phyloP scores from a whole-genome alignment of 2,888 invertebrate genomes.

The Baronia brevicornis region DNA sequence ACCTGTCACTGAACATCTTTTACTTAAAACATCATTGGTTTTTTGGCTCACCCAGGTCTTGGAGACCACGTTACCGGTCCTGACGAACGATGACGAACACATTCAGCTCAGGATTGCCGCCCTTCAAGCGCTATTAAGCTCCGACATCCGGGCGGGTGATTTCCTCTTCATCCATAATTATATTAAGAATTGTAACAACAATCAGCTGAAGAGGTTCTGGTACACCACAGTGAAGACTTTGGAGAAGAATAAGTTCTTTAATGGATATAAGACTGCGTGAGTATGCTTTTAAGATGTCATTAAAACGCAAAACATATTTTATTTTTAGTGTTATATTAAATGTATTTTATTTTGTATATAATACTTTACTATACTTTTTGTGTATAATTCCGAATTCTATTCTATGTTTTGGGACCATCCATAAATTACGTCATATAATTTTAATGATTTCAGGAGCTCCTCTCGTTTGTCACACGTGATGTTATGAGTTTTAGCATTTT shows the following conservation, averaged over 20 bases:
- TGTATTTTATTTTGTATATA: too few relatives aligned
- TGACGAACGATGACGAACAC: constrained; percentile 79
- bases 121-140: constrained; percentile 77
- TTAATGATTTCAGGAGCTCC: too few relatives aligned
- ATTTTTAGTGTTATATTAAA: too few relatives aligned
- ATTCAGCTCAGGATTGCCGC: constrained; percentile 81
- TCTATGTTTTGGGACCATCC: too few relatives aligned
- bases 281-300: constrained; percentile 32
- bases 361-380: too few relatives aligned
- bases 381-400: too few relatives aligned
- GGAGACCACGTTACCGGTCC: constrained; percentile 76
- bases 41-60: constrained; percentile 57
- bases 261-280: constrained; percentile 80
- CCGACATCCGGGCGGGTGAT: constrained; percentile 79
- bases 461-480: too few relatives aligned
- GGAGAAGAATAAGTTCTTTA: constrained; percentile 77
- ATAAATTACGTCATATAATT: too few relatives aligned
- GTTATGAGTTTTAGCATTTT: too few relatives aligned
- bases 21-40: too few relatives aligned
- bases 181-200: constrained; percentile 76
- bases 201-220: constrained; percentile 82
- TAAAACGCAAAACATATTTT: too few relatives aligned
- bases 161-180: constrained; percentile 82
- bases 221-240: constrained; percentile 81
- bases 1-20: too few relatives aligned